Evolutionary conservation across 1,140 invertebrate species (phyloP), one percentile per base, ranked within the genome.

Genomic region (Penaeus japonicus): DNA sequence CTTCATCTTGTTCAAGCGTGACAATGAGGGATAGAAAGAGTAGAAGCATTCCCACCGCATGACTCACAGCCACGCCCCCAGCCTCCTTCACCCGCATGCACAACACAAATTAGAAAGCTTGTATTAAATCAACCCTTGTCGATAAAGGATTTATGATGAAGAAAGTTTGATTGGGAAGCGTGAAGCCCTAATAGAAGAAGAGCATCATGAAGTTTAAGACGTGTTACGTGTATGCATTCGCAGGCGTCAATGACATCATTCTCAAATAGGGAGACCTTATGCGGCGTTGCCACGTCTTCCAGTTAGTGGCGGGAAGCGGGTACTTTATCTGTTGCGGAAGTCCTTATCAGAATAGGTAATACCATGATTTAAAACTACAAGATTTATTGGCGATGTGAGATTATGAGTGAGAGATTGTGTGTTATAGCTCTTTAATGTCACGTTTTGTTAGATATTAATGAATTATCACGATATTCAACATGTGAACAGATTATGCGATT

Each of bases 231-330:
- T 4, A 75, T 27, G 73, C 65, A 80, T 78, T 62, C 57, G 35
- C 65, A 87, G 85, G 75, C 85, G 57, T 87, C 85, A 87, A 79
- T 87, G 85, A 87, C 85, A 87, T 87, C 85, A 87, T 87, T 80
- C 85, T 86, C 85, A 77, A 77, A 70, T 87, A 78, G 39, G 57
- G 84, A 87, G 77, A 80, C n/a, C 81, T 81, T 27, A 70, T 27
- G 85, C 85, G 32, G 57, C 30, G 85, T 12, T 87, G 85, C 85
- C 85, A 87, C 54, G 24, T 87, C 55, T 65, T 27, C 32, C 4
- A 17, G 10, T 57, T 27, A 32, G 22, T 57, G 73, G 77, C 75
- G 18, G 77, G 77, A 87, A 79, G 85, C 78, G 85, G 85, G 59
- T 80, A 78, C 57, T 87, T 80, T 87, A 86, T 80, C 57, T 3